A percentile compares a stretch with the other conserved stretches of the same genome.
Conservation (phyloP, 92 coral and sea anemone genomes). For the Phenganax stokvisi region DNA sequence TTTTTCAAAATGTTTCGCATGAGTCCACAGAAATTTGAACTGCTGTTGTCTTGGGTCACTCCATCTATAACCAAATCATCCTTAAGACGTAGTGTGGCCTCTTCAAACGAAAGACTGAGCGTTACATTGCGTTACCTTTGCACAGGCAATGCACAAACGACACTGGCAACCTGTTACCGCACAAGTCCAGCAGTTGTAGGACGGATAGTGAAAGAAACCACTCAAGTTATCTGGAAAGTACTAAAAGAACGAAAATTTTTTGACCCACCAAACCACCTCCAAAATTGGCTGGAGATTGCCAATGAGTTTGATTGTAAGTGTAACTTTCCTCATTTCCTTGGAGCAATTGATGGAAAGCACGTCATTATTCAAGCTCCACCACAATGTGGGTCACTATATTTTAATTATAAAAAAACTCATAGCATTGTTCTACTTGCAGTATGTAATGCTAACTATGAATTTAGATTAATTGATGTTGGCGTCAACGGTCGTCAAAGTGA, state of each 20-base stretch:
- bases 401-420: slow-evolving; percentile 20
- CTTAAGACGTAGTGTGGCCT: neutral
- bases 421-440: slow-evolving; percentile 27
- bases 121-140: slow-evolving; percentile 4
- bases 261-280: slow-evolving; percentile 9
- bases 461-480: slow-evolving; percentile 14
- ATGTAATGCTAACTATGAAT: slow-evolving; percentile 22
- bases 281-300: neutral
- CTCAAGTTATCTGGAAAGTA: neutral
- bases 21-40: slow-evolving; percentile 38
- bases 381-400: slow-evolving; percentile 12
- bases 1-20: slow-evolving; percentile 37
- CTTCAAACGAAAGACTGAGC: neutral
- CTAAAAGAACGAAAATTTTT: slow-evolving; percentile 25
- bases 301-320: neutral
- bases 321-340: neutral
- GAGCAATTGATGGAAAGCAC: slow-evolving; percentile 5
- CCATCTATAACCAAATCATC: slow-evolving; percentile 29
- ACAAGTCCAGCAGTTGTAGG: slow-evolving; percentile 4
- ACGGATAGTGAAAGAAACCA: neutral
- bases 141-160: neutral
- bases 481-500: slow-evolving; percentile 20
- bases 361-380: slow-evolving; percentile 23
- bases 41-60: slow-evolving; percentile 40
- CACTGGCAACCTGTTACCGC: slow-evolving; percentile 10